Percentiles rank a stretch among this genome's conserved stretches.
Evolutionary conservation across 2,797 vertebrate species (phyloP).

Genomic region (Pagetopsis macropterus): DNA sequence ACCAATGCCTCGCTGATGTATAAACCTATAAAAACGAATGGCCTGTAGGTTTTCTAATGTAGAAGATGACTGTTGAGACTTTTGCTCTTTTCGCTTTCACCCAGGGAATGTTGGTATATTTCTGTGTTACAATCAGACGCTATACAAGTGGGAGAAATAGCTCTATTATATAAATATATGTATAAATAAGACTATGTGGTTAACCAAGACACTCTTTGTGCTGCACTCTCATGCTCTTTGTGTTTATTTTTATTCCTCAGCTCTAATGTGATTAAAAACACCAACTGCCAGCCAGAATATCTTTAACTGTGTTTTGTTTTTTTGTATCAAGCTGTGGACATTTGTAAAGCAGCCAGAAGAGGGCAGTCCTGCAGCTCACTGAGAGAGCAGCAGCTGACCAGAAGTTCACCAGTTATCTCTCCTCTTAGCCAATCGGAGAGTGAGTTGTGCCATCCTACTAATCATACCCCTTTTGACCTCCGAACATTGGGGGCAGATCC

Average conservation of each 20-base stretch:
- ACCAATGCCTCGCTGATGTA: constrained; percentile 71
- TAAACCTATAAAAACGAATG: constrained; percentile 68
- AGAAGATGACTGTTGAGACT: constrained; percentile 64
- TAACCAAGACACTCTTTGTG: constrained; percentile 74
- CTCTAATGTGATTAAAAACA: constrained; percentile 81
- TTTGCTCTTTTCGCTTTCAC: constrained; percentile 34
- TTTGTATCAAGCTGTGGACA: constrained; percentile 25
- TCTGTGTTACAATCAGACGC: constrained; percentile 79
- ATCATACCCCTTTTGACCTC: constrained; percentile 68
- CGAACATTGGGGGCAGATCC: constrained; percentile 61
- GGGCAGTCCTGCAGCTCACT: constrained; percentile 68
- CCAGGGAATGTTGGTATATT: constrained; percentile 72
- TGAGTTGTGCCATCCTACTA: constrained; percentile 51
- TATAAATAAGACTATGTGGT: constrained; percentile 78
- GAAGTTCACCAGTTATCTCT: constrained; percentile 39
- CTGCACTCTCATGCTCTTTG: constrained; percentile 71
- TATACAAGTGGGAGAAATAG: constrained; percentile 72
- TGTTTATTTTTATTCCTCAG: constrained; percentile 76
- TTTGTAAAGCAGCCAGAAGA: constrained; percentile 64
- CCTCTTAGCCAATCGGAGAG: constrained; percentile 54
- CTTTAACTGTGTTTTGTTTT: constrained; percentile 10
- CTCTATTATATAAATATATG: constrained; percentile 79
- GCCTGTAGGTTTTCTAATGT: constrained; percentile 77
- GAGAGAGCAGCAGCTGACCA: constrained; percentile 2
- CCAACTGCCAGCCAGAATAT: constrained; percentile 50